Evolutionary conservation across 2,113 vertebrate species (phyloP).

Genomic region (Protomyctophum bolini): DNA sequence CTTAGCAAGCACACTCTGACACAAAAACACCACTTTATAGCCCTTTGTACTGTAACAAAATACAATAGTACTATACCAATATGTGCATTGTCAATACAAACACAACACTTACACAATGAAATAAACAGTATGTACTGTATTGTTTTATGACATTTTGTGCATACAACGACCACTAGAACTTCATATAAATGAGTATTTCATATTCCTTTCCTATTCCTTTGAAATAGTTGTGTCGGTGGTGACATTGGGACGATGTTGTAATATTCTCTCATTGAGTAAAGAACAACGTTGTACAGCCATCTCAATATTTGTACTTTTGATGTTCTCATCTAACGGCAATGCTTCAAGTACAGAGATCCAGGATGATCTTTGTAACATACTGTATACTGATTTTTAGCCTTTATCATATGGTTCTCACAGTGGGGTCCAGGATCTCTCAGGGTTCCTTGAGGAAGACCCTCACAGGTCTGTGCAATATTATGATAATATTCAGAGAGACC

Average conservation of each 20-base stretch:
- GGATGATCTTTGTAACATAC: conserved; percentile 7
- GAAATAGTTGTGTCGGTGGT: conserved; percentile 15
- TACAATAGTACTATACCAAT: conserved; percentile 22
- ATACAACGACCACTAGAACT: not conserved
- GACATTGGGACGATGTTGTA: not conserved
- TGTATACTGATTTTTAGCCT: conserved; percentile 21
- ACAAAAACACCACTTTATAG: conserved; percentile 45
- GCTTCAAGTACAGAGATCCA: conserved; percentile 36
- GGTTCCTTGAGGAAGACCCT: too few relatives aligned
- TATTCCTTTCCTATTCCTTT: conserved; percentile 26
- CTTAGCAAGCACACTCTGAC: conserved; percentile 34
- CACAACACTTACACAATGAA: conserved; percentile 29
- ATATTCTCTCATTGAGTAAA: conserved; percentile 24
- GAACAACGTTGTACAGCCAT: conserved; percentile 21
- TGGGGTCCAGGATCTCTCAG: too few relatives aligned
- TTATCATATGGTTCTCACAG: not conserved
- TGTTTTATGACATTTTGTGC: conserved; percentile 7
- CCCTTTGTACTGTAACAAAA: conserved; percentile 51
- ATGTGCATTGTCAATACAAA: conserved; percentile 29
- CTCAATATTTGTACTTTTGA: conserved; percentile 6
- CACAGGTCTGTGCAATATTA: too few relatives aligned
- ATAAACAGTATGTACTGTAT: conserved; percentile 10
- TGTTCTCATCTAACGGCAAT: conserved; percentile 15
- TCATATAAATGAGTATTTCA: not conserved
- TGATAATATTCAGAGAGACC: too few relatives aligned